A percentile compares a stretch with the other conserved stretches of the same genome.
Evolutionary conservation across 1,140 invertebrate genomes (phyloP).

Genomic region (Macrobrachium nipponense): DNA sequence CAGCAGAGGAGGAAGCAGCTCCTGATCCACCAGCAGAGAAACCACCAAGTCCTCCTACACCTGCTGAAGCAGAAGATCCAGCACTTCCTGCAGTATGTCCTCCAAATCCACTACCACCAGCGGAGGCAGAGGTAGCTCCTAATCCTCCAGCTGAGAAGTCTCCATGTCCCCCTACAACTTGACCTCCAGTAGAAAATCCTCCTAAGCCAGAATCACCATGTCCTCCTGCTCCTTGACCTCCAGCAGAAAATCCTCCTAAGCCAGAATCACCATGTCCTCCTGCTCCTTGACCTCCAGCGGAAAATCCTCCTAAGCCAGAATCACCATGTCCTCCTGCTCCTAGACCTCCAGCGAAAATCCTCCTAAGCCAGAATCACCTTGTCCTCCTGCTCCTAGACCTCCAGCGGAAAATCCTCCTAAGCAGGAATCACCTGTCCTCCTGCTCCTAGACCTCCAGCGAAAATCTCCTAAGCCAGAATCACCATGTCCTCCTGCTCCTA

Average conservation of each 20-base stretch:
- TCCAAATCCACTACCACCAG: background rate
- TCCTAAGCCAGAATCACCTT: constrained; percentile 5
- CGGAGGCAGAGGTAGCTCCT: background rate
- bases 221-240: background rate
- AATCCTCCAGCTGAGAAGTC: background rate
- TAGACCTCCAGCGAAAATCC: constrained; percentile 1
- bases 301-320: background rate
- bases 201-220: background rate
- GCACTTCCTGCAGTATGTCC: no score
- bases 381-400: background rate
- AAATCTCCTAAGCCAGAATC: background rate
- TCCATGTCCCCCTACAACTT: background rate
- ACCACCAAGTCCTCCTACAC: background rate
- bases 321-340: background rate
- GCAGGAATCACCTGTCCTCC: no score
- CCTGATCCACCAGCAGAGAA: background rate
- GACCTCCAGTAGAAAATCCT: background rate
- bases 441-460: no score
- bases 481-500: no score
- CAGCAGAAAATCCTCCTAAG: background rate
- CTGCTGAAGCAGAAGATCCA: background rate
- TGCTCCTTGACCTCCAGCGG: background rate
- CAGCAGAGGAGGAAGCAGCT: background rate
- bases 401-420: background rate
- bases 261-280: background rate